Conservation (phyloP, 2,888 invertebrate species). For the Heteromyza rotundicornis region DNA sequence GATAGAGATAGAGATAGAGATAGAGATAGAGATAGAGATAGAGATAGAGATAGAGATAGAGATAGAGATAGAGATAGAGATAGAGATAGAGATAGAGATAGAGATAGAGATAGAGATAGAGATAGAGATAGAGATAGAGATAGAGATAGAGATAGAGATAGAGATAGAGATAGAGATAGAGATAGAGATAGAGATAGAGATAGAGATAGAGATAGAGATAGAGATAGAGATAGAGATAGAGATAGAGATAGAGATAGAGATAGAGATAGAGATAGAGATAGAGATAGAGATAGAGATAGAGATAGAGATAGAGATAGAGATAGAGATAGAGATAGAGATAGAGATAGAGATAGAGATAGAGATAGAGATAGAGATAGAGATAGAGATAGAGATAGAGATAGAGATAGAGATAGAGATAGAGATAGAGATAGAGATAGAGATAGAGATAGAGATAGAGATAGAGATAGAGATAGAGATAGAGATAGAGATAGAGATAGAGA, state of each 20-base stretch:
- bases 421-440: not conserved
- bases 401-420: not conserved
- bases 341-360: not conserved
- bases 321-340: not conserved
- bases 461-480: no score
- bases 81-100: not conserved
- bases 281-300: not conserved
- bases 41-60: not conserved
- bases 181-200: not conserved
- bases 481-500: not conserved
- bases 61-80: not conserved
- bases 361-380: not conserved
- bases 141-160: not conserved
- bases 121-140: not conserved
- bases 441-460: no score
- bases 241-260: not conserved
- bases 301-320: not conserved
- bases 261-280: not conserved
- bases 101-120: not conserved
- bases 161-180: not conserved
- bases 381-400: not conserved
- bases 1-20: not conserved
- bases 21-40: not conserved
- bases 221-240: not conserved
- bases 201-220: not conserved